Percentiles rank a stretch among this genome's conserved stretches.
Conservation (phyloP, 2,797 vertebrate genomes). For the Chloroceryle inda region DNA sequence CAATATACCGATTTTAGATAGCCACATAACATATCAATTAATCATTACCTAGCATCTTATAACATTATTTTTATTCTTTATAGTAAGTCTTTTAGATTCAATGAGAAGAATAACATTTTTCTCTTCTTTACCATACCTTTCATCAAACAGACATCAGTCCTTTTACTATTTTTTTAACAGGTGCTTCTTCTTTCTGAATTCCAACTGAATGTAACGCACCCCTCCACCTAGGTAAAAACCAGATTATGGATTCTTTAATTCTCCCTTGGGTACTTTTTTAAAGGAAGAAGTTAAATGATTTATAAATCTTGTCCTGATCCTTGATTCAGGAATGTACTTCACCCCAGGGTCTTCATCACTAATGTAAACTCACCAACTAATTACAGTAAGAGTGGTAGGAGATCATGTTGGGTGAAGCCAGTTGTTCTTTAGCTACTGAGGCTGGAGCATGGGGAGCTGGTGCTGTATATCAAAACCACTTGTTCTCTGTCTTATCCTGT, state of each 20-base stretch:
- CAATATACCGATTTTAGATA: neutral
- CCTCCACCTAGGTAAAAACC: neutral
- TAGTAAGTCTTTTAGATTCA: neutral
- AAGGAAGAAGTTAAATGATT: neutral
- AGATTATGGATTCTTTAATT: neutral
- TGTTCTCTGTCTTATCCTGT: neutral
- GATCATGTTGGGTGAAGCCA: neutral
- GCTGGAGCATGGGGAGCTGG: neutral
- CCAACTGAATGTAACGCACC: neutral
- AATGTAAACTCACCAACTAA: neutral
- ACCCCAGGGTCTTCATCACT: neutral
- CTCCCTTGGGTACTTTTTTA: neutral
- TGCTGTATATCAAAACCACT: neutral
- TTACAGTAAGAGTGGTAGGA: neutral
- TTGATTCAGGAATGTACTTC: neutral
- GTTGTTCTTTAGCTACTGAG: neutral
- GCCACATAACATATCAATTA: neutral
- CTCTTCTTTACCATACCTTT: neutral
- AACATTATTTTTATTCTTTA: neutral
- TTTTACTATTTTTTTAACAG: neutral
- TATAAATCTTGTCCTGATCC: neutral
- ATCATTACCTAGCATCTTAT: neutral
- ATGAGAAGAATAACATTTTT: neutral
- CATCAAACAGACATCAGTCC: neutral
- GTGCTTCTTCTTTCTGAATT: neutral